These are phyloP conservation scores for Apantesis nais DNA, from an alignment of 2,888 invertebrate species.

Conservation along the genomic window DNA sequence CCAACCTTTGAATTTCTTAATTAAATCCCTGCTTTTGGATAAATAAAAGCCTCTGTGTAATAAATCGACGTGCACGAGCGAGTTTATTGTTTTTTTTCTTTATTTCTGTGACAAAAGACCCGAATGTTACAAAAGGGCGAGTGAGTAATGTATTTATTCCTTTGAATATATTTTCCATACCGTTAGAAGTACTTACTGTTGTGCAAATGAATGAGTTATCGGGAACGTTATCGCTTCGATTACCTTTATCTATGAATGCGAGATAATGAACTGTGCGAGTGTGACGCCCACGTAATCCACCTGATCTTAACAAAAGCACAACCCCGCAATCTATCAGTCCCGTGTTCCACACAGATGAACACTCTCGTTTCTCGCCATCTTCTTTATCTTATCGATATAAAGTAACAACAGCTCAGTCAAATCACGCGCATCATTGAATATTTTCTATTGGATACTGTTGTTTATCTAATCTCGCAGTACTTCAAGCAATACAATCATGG, in stretches of 20 bases:
- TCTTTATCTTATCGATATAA: slow-evolving; percentile 69
- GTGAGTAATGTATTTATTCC: slow-evolving; percentile 33
- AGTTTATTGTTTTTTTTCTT: slow-evolving; percentile 30
- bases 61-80: slow-evolving; percentile 40
- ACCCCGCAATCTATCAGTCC: slow-evolving; percentile 45
- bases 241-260: slow-evolving; percentile 64
- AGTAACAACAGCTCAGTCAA: slow-evolving; percentile 64
- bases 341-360: slow-evolving; percentile 62
- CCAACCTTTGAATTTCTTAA: slow-evolving; percentile 33
- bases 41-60: slow-evolving; percentile 25
- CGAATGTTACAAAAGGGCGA: slow-evolving; percentile 27
- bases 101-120: slow-evolving; percentile 29
- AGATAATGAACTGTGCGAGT: slow-evolving; percentile 52
- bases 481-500: slow-evolving; percentile 36
- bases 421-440: slow-evolving; percentile 73
- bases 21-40: slow-evolving; percentile 36
- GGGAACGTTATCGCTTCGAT: slow-evolving; percentile 57
- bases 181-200: slow-evolving; percentile 34
- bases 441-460: slow-evolving; percentile 61
- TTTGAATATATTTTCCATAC: slow-evolving; percentile 27
- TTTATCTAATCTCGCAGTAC: slow-evolving; percentile 50
- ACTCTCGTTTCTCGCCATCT: slow-evolving; percentile 56
- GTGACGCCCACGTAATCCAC: slow-evolving; percentile 56
- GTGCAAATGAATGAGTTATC: slow-evolving; percentile 53
- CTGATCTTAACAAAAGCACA: slow-evolving; percentile 49